phyloP scores from a whole-genome alignment of 2,797 vertebrate species.

The Anguilla obscura region DNA sequence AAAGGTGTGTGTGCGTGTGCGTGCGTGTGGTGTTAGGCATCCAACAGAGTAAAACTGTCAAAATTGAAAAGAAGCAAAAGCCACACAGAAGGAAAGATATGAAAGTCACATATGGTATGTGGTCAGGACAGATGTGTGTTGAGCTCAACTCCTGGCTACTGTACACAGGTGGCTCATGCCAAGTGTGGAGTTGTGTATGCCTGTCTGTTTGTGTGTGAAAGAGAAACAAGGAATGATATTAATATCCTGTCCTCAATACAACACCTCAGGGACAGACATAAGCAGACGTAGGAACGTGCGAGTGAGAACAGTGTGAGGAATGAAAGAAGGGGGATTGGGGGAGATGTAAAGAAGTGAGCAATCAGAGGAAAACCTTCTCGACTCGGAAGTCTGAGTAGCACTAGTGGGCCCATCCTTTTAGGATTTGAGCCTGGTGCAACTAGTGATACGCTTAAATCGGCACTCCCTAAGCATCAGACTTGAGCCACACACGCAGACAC shows the following conservation, averaged over 20 bases:
- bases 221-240: not conserved
- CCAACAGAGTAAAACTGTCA: not conserved
- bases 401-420: not conserved
- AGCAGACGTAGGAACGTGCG: not conserved
- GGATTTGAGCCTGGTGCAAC: not conserved
- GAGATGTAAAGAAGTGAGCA: not conserved
- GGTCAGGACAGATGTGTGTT: not conserved
- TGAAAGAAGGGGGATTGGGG: not conserved
- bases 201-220: not conserved
- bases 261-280: not conserved
- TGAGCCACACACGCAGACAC: not conserved
- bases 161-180: not conserved
- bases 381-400: not conserved
- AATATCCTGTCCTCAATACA: slow-evolving; percentile 14
- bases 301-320: not conserved
- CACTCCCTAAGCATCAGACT: not conserved
- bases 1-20: not conserved
- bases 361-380: not conserved
- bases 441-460: not conserved
- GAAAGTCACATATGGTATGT: not conserved
- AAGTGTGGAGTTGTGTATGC: not conserved
- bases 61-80: not conserved
- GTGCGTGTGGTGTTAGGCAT: not conserved
- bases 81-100: not conserved
- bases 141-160: not conserved